phyloP scores from a whole-genome alignment of 1,140 invertebrate genomes.

The Scylla paramamosain region DNA sequence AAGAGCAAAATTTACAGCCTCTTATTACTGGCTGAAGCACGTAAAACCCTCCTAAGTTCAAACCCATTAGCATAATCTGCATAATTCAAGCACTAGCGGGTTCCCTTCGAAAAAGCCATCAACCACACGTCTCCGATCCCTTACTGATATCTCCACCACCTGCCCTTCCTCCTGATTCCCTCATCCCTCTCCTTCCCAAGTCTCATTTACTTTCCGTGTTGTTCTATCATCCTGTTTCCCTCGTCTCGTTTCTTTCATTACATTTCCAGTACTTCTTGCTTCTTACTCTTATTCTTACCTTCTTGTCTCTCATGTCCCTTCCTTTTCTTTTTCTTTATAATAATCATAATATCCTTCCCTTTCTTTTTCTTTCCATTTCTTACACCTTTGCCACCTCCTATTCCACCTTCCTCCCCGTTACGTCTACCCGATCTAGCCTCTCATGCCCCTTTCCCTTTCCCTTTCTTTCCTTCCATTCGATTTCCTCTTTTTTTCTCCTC shows the following conservation, averaged over 20 bases:
- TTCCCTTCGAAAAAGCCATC: neutral
- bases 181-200: too few relatives aligned
- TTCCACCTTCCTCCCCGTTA: neutral
- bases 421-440: too few relatives aligned
- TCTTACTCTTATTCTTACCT: too few relatives aligned
- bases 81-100: constrained; percentile 21
- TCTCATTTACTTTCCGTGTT: neutral
- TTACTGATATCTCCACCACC: neutral
- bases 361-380: neutral
- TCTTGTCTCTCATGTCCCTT: neutral
- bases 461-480: neutral
- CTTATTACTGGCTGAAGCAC: constrained; percentile 39
- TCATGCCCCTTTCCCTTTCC: neutral
- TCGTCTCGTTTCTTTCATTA: too few relatives aligned
- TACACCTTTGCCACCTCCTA: too few relatives aligned
- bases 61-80: constrained; percentile 58
- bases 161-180: neutral
- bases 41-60: constrained; percentile 55
- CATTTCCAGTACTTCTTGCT: too few relatives aligned
- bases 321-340: neutral
- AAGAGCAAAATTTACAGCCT: constrained; percentile 53
- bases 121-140: neutral
- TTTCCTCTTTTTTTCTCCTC: neutral
- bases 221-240: too few relatives aligned
- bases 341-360: neutral